Conservation (phyloP, 2,888 invertebrate genomes). For the Coecobrya sp. region DNA sequence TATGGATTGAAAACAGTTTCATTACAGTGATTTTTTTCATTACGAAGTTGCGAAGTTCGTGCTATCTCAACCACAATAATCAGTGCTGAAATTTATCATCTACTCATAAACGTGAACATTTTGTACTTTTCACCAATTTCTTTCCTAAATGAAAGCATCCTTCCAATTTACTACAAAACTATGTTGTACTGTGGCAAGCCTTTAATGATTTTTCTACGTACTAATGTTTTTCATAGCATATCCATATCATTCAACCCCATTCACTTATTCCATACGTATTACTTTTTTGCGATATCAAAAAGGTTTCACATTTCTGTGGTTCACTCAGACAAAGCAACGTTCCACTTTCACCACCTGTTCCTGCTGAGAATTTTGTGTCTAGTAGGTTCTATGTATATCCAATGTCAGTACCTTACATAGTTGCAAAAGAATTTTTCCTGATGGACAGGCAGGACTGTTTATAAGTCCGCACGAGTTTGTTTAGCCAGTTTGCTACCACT, state of each 20-base stretch:
- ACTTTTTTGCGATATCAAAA: not conserved
- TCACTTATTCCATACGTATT: not conserved
- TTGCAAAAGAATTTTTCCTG: slow-evolving; percentile 26
- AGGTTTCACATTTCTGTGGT: slow-evolving; percentile 54
- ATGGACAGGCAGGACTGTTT: not conserved
- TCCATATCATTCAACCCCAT: not conserved
- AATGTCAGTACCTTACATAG: slow-evolving; percentile 19
- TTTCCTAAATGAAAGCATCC: not conserved
- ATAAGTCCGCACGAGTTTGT: not conserved
- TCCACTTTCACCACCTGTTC: slow-evolving; percentile 13
- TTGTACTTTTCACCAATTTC: not conserved
- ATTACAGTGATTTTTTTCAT: not conserved
- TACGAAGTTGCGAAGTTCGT: too few species aligned
- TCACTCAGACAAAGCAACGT: not conserved
- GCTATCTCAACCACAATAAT: not conserved
- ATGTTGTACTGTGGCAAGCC: not conserved
- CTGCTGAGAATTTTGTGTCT: not conserved
- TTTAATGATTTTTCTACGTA: too few species aligned
- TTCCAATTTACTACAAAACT: not conserved
- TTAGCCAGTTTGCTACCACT: not conserved
- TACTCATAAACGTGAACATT: not conserved
- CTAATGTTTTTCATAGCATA: too few species aligned
- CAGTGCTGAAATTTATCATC: not conserved
- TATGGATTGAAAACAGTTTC: not conserved
- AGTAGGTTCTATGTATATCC: not conserved